These are phyloP conservation scores for Gymnodraco acuticeps DNA, from an alignment of 2,797 vertebrate genomes.

Conservation along the genomic window DNA sequence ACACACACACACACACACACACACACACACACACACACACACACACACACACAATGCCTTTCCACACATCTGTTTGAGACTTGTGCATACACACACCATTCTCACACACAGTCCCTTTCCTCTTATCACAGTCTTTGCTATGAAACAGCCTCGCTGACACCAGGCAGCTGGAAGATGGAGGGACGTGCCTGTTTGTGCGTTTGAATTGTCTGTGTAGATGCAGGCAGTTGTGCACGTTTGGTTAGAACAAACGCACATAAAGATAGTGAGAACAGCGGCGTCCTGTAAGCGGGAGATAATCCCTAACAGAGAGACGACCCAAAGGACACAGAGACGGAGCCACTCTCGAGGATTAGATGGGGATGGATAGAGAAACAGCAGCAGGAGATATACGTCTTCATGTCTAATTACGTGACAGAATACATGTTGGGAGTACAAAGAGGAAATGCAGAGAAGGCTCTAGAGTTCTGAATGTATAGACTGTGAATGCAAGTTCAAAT, in stretches of 20 bases:
- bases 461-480: conserved; percentile 4
- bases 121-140: conserved; percentile 53
- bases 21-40: background rate
- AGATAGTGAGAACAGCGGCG: conserved; percentile 54
- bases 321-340: conserved; percentile 10
- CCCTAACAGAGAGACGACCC: conserved; percentile 39
- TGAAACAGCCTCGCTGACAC: conserved; percentile 34
- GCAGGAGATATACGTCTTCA: conserved; percentile 17
- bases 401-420: conserved; percentile 15
- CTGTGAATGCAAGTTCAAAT: conserved; percentile 15
- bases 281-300: conserved; percentile 73
- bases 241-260: conserved; percentile 47
- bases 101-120: conserved; percentile 20
- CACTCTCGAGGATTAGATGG: conserved; percentile 26
- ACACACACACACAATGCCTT: conserved; percentile 11
- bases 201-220: conserved; percentile 9
- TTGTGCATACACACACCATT: conserved; percentile 15
- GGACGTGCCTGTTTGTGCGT: conserved; percentile 14
- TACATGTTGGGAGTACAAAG: background rate
- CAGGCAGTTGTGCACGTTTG: conserved; percentile 36
- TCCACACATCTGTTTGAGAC: conserved; percentile 21
- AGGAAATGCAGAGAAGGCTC: conserved; percentile 8
- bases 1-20: conserved; percentile 8
- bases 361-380: conserved; percentile 16
- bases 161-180: conserved; percentile 31